Evolutionary conservation across 1,140 invertebrate species (phyloP).

Genomic region (Hylaeus anthracinus): DNA sequence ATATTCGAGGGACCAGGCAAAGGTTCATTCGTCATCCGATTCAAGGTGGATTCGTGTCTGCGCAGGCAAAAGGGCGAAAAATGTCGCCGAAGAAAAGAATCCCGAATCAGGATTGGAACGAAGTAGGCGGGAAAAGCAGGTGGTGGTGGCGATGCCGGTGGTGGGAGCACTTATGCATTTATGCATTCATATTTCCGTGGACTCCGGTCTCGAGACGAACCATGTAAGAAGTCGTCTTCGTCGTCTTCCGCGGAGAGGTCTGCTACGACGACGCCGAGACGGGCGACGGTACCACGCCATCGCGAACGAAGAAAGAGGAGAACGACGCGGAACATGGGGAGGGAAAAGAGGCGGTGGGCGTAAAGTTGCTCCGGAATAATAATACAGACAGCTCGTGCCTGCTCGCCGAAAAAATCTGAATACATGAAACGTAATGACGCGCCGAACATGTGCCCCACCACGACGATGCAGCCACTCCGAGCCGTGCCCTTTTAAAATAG

Average conservation of each 20-base stretch:
- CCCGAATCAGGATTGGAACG: slow-evolving; percentile 53
- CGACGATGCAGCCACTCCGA: slow-evolving; percentile 35
- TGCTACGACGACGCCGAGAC: slow-evolving; percentile 49
- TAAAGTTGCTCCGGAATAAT: slow-evolving; percentile 81
- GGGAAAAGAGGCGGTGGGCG: slow-evolving; percentile 66
- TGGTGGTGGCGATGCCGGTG: slow-evolving; percentile 58
- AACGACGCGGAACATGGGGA: slow-evolving; percentile 43
- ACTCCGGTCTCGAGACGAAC: slow-evolving; percentile 69
- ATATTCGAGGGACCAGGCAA: neutral
- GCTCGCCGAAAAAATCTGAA: slow-evolving; percentile 79
- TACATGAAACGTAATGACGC: slow-evolving; percentile 80
- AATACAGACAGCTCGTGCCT: slow-evolving; percentile 76
- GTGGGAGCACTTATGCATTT: slow-evolving; percentile 80
- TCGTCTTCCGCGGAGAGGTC: slow-evolving; percentile 54
- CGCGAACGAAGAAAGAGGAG: slow-evolving; percentile 38
- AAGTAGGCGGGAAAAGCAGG: slow-evolving; percentile 59
- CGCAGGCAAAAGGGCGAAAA: slow-evolving; percentile 53
- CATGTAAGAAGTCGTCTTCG: slow-evolving; percentile 66
- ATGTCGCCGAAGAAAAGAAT: slow-evolving; percentile 54
- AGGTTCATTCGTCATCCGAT: slow-evolving; percentile 14
- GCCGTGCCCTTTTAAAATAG: slow-evolving; percentile 6
- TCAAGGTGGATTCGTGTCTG: slow-evolving; percentile 15
- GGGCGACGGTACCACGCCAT: slow-evolving; percentile 49
- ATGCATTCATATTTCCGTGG: slow-evolving; percentile 82
- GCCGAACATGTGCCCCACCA: slow-evolving; percentile 70